Evolutionary conservation across 2,797 vertebrate species (phyloP), one percentile per base, ranked within the genome.

Genomic region (Allobates femoralis): DNA sequence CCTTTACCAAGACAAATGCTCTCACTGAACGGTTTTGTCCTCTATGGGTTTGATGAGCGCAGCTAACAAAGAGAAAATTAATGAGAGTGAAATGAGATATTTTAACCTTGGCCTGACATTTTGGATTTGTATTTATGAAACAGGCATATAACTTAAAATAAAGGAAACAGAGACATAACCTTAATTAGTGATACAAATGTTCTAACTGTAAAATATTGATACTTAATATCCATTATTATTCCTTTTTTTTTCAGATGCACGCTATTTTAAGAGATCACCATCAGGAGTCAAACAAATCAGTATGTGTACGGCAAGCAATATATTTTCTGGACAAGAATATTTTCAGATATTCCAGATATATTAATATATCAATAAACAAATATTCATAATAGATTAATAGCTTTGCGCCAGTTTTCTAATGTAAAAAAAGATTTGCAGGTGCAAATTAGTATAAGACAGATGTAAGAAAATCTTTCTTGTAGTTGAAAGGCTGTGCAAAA

Each of bases 11-110:
- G 91, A 88, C 69, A 53, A 69, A 83, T 26, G 62, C 76, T 85
- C 2, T 85, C 79, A 90, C 23, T 89, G 78, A 90, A 88, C 84
- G 90, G 86, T 37, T 85, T 88, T 86, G 88, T 66, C 75, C 87
- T 78, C 53, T 76, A 64, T 84, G 79, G 60, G 62, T 85, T 80
- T 84, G 80, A 88, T 86, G 90, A 88, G 74, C 83, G 79, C 77
- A 90, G 1, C 55, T 83, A 78, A 87, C 74, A 73, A 66, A 82
- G 78, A 64, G 79, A 86, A 90, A 89, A 88, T 37, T 88, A 60
- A 88, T 88, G 53, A 81, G 41, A 85, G 46, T 86, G 46, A 83
- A 79, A 79, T 86, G 51, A 85, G 58, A 85, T 75, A 91, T 89
- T 60, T 60, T 82, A 83, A 78, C 80, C 81, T 83, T 41, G 6